These are phyloP conservation scores for Ochropacha duplaris DNA, from an alignment of 2,888 invertebrate species.

Conservation along the genomic window DNA sequence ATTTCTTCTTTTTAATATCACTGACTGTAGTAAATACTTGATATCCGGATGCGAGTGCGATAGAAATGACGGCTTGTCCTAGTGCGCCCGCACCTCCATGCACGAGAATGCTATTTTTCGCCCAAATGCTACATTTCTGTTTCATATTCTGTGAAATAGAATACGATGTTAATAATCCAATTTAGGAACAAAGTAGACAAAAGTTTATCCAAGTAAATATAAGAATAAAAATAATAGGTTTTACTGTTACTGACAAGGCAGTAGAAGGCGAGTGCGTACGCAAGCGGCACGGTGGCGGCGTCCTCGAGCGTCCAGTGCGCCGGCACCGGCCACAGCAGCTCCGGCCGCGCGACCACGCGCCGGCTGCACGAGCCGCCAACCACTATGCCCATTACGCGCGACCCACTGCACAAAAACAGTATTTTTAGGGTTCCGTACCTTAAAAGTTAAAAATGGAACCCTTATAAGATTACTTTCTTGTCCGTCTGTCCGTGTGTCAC, in stretches of 20 bases:
- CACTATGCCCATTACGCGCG: conserved; percentile 85
- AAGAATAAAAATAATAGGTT: background rate
- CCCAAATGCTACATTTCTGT: too few relatives aligned
- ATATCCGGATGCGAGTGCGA: conserved; percentile 31
- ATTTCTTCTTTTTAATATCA: conserved; percentile 37
- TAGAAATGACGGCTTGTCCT: conserved; percentile 44
- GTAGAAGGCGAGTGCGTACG: conserved; percentile 83
- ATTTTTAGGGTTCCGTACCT: background rate
- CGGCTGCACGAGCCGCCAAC: conserved; percentile 77
- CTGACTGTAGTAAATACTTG: conserved; percentile 51
- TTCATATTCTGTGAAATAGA: background rate
- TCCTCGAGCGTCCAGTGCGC: conserved; percentile 86
- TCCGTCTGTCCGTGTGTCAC: too few relatives aligned
- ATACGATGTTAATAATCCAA: background rate
- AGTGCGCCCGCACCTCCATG: conserved; percentile 35
- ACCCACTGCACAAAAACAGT: conserved; percentile 55
- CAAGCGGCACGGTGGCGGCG: conserved; percentile 89
- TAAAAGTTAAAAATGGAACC: too few relatives aligned
- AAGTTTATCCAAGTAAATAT: too few relatives aligned
- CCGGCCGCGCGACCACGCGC: conserved; percentile 74
- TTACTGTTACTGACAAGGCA: conserved; percentile 38
- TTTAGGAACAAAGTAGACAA: too few relatives aligned
- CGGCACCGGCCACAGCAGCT: conserved; percentile 86
- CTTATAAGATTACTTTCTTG: too few relatives aligned
- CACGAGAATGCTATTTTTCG: conserved; percentile 18